Base-by-base conservation (phyloP, 2,888 invertebrate species). In the Andrena praecox region DNA sequence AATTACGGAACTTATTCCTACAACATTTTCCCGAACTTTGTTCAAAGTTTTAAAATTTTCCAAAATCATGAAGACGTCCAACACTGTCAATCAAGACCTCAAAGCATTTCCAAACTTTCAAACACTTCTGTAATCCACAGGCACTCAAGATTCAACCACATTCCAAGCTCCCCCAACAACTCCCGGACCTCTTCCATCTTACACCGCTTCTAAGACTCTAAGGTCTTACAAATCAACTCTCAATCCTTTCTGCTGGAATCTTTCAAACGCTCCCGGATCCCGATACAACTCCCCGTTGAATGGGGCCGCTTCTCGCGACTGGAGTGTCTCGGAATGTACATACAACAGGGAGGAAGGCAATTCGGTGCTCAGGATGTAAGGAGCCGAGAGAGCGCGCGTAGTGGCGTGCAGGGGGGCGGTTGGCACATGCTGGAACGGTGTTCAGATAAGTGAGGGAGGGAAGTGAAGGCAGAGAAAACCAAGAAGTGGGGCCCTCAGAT, bases 401-500 rank as follows among this genome's bases (percentile, higher is more conserved):
- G 10, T 20, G 29, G 24, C 59, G 31, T 48, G 20, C 42, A 42
- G 8, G 12, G 5, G n/a, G 8, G 27, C 24, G 6, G 16, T 16
- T 16, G 48, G 16, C 10, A 31, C 8, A 27, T 27, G 42, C 24
- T 33, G n/a, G 20, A n/a, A 8, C 10, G 42, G 63, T 59, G 63
- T 59, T 29, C 48, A 42, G 16, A 10, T 29, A 69, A 72, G 50
- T 27, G 27, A 5, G 48, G 54, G 8, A 7, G 5, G 20, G 59
- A 33, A 69, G 20, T 16, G 60, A 54, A 12, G 7, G 52, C 29
- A 20, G 29, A 31, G 35, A 72, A 29, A 10, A 12, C 48, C 42
- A 42, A 56, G 27, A 50, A 48, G n/a, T 62, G 42, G 68, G 33
- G 29, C 64, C 42, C 29, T 29, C 16, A 48, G 60, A 48, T 48